Percentiles rank a stretch among this genome's conserved stretches.
Evolutionary conservation across 2,888 invertebrate genomes (phyloP).

Genomic region (Oeneis ivallda): DNA sequence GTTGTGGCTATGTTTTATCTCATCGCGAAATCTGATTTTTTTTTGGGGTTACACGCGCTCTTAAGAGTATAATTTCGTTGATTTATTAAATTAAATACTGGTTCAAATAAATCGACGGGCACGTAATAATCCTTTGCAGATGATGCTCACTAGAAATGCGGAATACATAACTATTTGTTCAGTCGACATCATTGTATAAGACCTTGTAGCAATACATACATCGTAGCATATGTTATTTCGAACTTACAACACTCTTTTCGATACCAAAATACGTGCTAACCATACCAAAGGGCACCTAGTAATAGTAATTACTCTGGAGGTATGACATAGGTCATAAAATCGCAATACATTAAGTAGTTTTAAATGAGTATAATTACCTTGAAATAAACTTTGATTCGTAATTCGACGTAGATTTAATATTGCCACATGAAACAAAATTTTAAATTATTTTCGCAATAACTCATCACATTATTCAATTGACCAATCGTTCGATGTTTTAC

Average conservation of each 20-base stretch:
- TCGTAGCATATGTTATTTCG: slow-evolving; percentile 77
- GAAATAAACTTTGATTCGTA: slow-evolving; percentile 13
- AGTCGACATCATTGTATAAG: slow-evolving; percentile 80
- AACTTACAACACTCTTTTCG: slow-evolving; percentile 76
- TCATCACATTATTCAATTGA: slow-evolving; percentile 46
- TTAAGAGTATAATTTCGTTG: no score
- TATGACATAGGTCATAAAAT: background rate
- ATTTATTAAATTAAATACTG: slow-evolving; percentile 42
- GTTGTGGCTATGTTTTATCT: no score
- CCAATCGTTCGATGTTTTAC: slow-evolving; percentile 42
- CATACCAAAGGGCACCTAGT: slow-evolving; percentile 60
- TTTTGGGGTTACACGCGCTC: no score
- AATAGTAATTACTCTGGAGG: background rate
- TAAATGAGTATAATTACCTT: background rate
- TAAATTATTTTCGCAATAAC: slow-evolving; percentile 48
- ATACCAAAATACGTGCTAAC: slow-evolving; percentile 74
- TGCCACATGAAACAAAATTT: slow-evolving; percentile 39
- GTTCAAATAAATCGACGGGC: slow-evolving; percentile 43
- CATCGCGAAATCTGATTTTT: no score
- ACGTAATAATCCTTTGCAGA: slow-evolving; percentile 72
- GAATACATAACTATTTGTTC: slow-evolving; percentile 80
- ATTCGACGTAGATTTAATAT: slow-evolving; percentile 26
- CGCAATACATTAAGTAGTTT: background rate
- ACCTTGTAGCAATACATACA: slow-evolving; percentile 73
- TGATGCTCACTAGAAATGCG: slow-evolving; percentile 79